phyloP scores from a whole-genome alignment of 2,888 invertebrate species.

The Lycaena phlaeas region DNA sequence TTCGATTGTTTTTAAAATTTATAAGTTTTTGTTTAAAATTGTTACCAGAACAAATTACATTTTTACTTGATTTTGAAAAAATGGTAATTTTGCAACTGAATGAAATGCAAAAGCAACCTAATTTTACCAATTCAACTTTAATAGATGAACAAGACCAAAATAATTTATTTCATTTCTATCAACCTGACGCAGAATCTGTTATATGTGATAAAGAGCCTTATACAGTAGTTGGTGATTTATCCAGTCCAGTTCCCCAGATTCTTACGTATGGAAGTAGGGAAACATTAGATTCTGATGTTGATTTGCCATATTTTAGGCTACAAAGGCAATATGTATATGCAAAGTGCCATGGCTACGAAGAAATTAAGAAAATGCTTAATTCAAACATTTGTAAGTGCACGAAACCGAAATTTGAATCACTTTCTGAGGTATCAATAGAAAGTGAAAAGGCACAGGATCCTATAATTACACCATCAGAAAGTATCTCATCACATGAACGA shows the following conservation, averaged over 20 bases:
- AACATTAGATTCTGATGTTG: conserved; percentile 43
- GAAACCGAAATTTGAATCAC: conserved; percentile 8
- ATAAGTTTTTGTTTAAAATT: conserved; percentile 52
- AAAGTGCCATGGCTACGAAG: conserved; percentile 49
- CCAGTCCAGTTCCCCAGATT: conserved; percentile 33
- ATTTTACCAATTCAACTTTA: conserved; percentile 31
- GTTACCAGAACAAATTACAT: conserved; percentile 55
- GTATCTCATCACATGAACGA: neutral
- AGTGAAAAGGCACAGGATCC: neutral
- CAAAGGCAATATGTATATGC: conserved; percentile 51
- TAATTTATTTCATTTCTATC: conserved; percentile 38
- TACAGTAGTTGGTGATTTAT: conserved; percentile 40
- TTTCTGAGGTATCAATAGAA: neutral
- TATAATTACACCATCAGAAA: neutral
- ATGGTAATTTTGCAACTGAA: conserved; percentile 55
- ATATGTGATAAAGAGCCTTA: conserved; percentile 44
- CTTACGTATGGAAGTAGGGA: conserved; percentile 46
- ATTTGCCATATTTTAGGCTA: conserved; percentile 41
- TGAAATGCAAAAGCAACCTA: conserved; percentile 46
- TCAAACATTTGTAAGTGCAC: conserved; percentile 43
- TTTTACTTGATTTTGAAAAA: conserved; percentile 55
- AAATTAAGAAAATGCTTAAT: conserved; percentile 42
- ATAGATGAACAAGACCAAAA: conserved; percentile 29
- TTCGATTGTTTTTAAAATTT: conserved; percentile 53
- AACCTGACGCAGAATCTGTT: conserved; percentile 17